Evolutionary conservation across 2,888 invertebrate genomes (phyloP).

Genomic region (Theodoxus fluviatilis): DNA sequence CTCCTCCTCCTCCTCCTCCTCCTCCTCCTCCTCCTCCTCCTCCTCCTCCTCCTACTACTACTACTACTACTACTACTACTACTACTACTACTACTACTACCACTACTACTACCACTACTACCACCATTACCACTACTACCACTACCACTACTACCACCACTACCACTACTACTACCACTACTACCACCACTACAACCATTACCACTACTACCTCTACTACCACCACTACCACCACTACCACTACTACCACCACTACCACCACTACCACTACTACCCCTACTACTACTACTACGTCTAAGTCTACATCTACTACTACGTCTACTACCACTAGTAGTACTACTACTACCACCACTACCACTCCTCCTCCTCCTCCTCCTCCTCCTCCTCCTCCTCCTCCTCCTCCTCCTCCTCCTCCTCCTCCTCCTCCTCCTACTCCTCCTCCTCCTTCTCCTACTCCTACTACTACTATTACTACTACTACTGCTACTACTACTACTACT

Average conservation of each 20-base stretch:
- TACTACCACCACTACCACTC: not conserved
- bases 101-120: not conserved
- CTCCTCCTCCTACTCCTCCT: not conserved
- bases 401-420: not conserved
- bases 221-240: not conserved
- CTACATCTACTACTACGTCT: not conserved
- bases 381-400: not conserved
- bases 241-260: not conserved
- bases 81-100: not conserved
- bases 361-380: not conserved
- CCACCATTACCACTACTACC: constrained; percentile 10
- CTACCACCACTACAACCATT: not conserved
- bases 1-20: constrained; percentile 5
- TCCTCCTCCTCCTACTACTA: constrained; percentile 1
- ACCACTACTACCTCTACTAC: not conserved
- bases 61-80: constrained; percentile 5
- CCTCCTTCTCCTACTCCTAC: not conserved
- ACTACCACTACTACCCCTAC: constrained; percentile 7
- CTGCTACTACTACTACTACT: not conserved
- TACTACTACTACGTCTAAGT: not conserved
- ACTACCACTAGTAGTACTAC: not conserved
- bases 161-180: constrained; percentile 11
- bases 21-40: not conserved
- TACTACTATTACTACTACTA: not conserved
- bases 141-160: constrained; percentile 11